Conservation (phyloP, 2,797 vertebrate species). For the Lacerta bilineata region DNA sequence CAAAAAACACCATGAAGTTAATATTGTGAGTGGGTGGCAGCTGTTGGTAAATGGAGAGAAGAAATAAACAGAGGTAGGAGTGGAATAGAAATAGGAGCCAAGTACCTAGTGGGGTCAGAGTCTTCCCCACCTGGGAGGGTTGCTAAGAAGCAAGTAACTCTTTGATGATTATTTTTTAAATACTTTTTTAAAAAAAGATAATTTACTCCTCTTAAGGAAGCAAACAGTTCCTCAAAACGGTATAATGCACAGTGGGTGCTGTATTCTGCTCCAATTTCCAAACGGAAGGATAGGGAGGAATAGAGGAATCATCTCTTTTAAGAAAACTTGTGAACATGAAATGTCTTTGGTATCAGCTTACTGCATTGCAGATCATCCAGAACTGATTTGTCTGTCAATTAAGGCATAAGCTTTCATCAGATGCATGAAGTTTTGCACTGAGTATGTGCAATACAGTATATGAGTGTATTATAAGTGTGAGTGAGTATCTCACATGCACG, state of each 20-base stretch:
- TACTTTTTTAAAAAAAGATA: slow-evolving; percentile 8
- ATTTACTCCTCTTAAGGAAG: slow-evolving; percentile 19
- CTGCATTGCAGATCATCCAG: slow-evolving; percentile 5
- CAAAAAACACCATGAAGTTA: slow-evolving; percentile 59
- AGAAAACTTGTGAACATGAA: background rate
- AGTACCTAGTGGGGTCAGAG: slow-evolving; percentile 21
- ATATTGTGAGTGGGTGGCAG: slow-evolving; percentile 58
- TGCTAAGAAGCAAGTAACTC: slow-evolving; percentile 21
- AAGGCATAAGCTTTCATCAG: background rate
- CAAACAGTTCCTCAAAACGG: background rate
- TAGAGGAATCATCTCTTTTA: slow-evolving; percentile 19
- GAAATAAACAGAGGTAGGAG: slow-evolving; percentile 37
- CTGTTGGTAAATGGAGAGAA: slow-evolving; percentile 53
- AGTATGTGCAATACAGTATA: no score
- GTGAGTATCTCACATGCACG: no score
- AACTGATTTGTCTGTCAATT: slow-evolving; percentile 4
- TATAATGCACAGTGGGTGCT: background rate
- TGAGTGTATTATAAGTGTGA: no score
- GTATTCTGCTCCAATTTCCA: slow-evolving; percentile 27
- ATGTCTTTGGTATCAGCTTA: slow-evolving; percentile 31
- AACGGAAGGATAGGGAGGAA: background rate
- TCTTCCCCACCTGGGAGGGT: background rate
- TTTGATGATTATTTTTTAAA: slow-evolving; percentile 26
- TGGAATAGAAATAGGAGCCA: background rate
- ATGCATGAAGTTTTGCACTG: no score